These are phyloP conservation scores for Callithrix jacchus DNA, from an alignment of 2,113 vertebrate species.

Conservation along the genomic window DNA sequence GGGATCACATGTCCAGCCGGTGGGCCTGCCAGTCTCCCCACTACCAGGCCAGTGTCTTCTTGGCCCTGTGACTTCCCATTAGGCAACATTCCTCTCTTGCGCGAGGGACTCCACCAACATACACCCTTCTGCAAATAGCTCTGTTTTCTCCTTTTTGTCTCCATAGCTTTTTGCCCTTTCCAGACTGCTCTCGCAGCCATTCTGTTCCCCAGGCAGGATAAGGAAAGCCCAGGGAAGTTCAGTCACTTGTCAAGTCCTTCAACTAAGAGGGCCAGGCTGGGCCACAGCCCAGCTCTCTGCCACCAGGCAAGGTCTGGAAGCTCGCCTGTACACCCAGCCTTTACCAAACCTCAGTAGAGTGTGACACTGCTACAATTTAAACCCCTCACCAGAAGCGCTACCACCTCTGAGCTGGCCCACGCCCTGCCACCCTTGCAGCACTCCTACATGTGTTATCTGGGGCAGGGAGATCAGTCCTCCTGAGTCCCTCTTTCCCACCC, in stretches of 20 bases:
- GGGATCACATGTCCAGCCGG: not conserved
- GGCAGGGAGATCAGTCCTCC: no score
- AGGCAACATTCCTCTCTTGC: slow-evolving; percentile 24
- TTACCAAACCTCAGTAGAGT: not conserved
- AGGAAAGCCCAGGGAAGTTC: not conserved
- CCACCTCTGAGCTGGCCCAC: not conserved
- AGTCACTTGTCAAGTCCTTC: not conserved
- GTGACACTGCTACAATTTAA: not conserved
- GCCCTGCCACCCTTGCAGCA: not conserved
- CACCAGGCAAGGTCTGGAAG: not conserved
- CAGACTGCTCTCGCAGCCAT: not conserved
- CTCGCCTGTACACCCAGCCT: not conserved
- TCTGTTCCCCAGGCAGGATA: not conserved
- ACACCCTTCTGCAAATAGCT: slow-evolving; percentile 38
- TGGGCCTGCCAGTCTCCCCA: not conserved
- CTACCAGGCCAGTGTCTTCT: not conserved
- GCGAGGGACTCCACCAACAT: slow-evolving; percentile 13
- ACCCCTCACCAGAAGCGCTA: not conserved
- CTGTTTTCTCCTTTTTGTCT: not conserved
- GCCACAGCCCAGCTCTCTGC: not conserved
- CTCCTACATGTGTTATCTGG: no score
- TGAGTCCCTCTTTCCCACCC: not conserved
- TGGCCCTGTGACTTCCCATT: not conserved
- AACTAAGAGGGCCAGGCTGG: not conserved
- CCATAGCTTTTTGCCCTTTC: slow-evolving; percentile 6